A percentile compares a stretch with the other conserved stretches of the same genome.
phyloP scores from a whole-genome alignment of 2,797 vertebrate genomes.

The Salmo trutta region DNA sequence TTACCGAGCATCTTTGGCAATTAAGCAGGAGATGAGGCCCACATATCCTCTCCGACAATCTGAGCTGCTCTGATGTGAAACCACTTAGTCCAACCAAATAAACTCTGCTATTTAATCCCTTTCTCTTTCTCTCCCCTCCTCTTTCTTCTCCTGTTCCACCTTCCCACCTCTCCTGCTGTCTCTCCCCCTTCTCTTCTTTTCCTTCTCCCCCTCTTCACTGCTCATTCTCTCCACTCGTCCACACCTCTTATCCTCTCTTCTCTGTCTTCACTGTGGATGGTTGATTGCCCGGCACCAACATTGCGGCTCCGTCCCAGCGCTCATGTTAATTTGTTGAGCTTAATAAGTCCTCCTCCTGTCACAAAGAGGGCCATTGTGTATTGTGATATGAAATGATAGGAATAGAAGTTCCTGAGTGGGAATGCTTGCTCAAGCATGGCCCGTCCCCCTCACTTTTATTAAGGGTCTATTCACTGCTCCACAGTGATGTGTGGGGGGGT shows the following conservation, averaged over 20 bases:
- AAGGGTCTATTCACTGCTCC: conserved; percentile 57
- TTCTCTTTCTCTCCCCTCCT: conserved; percentile 14
- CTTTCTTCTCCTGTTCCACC: conserved; percentile 30
- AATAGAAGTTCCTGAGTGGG: conserved; percentile 54
- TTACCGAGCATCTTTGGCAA: conserved; percentile 50
- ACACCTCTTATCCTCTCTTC: conserved; percentile 9
- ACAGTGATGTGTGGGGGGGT: conserved; percentile 12
- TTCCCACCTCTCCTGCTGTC: conserved; percentile 14
- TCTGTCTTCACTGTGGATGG: conserved; percentile 2
- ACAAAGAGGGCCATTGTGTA: conserved; percentile 69
- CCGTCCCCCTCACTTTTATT: conserved; percentile 49
- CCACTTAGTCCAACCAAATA: conserved; percentile 30
- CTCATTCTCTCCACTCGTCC: conserved; percentile 23
- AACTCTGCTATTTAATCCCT: conserved; percentile 1
- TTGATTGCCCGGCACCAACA: conserved; percentile 23
- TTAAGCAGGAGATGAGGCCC: conserved; percentile 48
- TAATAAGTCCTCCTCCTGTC: conserved; percentile 53
- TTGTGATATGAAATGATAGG: conserved; percentile 66
- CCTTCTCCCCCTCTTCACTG: conserved; percentile 13
- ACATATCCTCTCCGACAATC: conserved; percentile 18
- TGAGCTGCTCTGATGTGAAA: conserved; percentile 37
- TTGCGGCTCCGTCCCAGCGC: conserved; percentile 35
- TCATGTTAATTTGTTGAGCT: conserved; percentile 58
- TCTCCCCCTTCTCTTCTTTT: background rate
- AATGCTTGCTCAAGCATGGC: conserved; percentile 61